Evolutionary conservation across 2,113 vertebrate species (phyloP).

Genomic region (Cettia cetti): DNA sequence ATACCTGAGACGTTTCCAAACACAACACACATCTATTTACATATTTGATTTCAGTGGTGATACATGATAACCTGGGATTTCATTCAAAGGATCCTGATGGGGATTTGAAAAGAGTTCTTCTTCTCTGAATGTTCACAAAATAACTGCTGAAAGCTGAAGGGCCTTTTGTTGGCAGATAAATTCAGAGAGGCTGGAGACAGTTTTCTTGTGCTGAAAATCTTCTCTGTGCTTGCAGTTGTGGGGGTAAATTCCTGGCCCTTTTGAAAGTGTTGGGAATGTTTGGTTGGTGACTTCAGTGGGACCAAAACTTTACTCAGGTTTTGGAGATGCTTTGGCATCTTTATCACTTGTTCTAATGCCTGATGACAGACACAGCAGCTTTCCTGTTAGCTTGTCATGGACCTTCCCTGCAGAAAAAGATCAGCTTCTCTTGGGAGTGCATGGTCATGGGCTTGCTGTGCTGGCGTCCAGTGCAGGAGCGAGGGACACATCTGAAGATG

Average conservation of each 20-base stretch:
- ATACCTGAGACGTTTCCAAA: slow-evolving; percentile 71
- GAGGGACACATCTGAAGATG: not conserved
- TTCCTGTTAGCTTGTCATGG: not conserved
- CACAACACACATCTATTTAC: slow-evolving; percentile 68
- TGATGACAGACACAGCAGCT: not conserved
- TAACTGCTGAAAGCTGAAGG: slow-evolving; percentile 45
- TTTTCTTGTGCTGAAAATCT: slow-evolving; percentile 29
- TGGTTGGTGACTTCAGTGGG: not conserved
- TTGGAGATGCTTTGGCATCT: not conserved
- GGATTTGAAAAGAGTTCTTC: slow-evolving; percentile 57
- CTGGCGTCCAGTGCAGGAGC: not conserved
- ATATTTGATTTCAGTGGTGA: slow-evolving; percentile 69
- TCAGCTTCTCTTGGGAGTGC: not conserved
- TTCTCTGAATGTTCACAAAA: slow-evolving; percentile 52
- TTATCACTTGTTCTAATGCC: not conserved
- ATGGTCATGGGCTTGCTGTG: not conserved
- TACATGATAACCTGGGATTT: slow-evolving; percentile 68
- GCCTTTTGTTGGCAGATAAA: slow-evolving; percentile 43
- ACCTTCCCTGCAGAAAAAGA: not conserved
- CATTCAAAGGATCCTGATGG: slow-evolving; percentile 60
- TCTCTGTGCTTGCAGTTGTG: not conserved
- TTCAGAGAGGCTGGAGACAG: not conserved
- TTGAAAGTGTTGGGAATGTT: not conserved
- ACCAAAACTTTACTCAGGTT: not conserved
- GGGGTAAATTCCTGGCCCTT: not conserved